Evolutionary conservation across 2,888 invertebrate genomes (phyloP).

Genomic region (Auanema freiburgensis): DNA sequence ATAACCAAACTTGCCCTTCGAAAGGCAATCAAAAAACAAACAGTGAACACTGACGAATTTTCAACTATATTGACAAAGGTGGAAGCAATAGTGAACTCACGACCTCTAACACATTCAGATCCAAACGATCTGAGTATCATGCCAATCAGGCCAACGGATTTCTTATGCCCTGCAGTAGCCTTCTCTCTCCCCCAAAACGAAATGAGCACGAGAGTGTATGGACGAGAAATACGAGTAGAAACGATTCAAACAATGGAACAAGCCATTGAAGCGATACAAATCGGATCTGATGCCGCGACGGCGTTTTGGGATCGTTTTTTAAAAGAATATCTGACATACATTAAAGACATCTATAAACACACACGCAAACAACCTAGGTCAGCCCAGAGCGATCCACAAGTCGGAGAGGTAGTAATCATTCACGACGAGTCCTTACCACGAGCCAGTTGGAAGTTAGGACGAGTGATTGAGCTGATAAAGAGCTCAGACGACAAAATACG

Average conservation of each 20-base stretch:
- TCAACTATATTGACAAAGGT: neutral
- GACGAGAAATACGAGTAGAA: neutral
- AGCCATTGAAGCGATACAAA: neutral
- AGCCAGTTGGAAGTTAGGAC: neutral
- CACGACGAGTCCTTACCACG: neutral
- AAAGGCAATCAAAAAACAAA: neutral
- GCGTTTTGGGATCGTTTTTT: constrained; percentile 4
- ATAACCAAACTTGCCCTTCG: neutral
- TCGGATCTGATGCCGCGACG: neutral
- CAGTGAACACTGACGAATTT: neutral
- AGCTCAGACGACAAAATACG: neutral
- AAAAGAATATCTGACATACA: neutral
- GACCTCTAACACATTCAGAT: neutral
- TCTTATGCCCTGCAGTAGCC: neutral
- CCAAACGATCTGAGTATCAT: neutral
- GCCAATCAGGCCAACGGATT: neutral
- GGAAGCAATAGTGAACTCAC: neutral
- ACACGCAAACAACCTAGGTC: neutral
- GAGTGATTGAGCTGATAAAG: neutral
- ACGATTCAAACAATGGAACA: constrained; percentile 9
- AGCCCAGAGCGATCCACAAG: neutral
- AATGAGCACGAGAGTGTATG: neutral
- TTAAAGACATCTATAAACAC: neutral
- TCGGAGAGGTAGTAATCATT: constrained; percentile 1
- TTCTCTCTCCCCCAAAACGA: neutral